Conservation (phyloP, 2,113 vertebrate species). For the Bambusicola thoracicus region DNA sequence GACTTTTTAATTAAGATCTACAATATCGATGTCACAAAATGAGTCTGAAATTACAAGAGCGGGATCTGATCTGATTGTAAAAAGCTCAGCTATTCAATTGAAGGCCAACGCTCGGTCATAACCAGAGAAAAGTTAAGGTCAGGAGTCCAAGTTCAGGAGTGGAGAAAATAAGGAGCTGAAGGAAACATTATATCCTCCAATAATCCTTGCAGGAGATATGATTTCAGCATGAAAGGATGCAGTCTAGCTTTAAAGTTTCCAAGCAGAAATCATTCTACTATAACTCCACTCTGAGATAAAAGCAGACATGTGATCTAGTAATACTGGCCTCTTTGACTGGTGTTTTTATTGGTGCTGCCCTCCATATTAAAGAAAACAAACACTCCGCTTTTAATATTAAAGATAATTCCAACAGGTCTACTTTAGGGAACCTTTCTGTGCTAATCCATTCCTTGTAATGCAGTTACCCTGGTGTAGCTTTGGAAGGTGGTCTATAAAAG, state of each 20-base stretch:
- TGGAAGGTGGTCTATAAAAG: slow-evolving; percentile 47
- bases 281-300: slow-evolving; percentile 67
- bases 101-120: slow-evolving; percentile 58
- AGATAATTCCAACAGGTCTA: slow-evolving; percentile 60
- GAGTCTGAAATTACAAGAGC: slow-evolving; percentile 68
- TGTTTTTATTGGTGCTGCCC: slow-evolving; percentile 65
- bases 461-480: slow-evolving; percentile 39
- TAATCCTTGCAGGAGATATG: slow-evolving; percentile 67
- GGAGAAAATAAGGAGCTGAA: slow-evolving; percentile 59
- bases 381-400: slow-evolving; percentile 66
- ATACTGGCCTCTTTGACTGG: slow-evolving; percentile 48
- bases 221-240: slow-evolving; percentile 68
- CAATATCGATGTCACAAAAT: slow-evolving; percentile 68
- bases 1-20: slow-evolving; percentile 71
- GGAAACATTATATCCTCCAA: slow-evolving; percentile 66
- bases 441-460: slow-evolving; percentile 62
- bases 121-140: slow-evolving; percentile 55
- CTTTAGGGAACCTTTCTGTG: slow-evolving; percentile 46
- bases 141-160: slow-evolving; percentile 66
- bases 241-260: slow-evolving; percentile 65
- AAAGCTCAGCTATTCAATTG: slow-evolving; percentile 57
- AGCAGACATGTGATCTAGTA: slow-evolving; percentile 61
- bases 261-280: slow-evolving; percentile 67
- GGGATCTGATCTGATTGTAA: slow-evolving; percentile 65
- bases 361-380: slow-evolving; percentile 68